Percentiles rank a stretch among this genome's conserved stretches.
phyloP scores from a whole-genome alignment of 2,113 vertebrate species.

The Hylia prasina region DNA sequence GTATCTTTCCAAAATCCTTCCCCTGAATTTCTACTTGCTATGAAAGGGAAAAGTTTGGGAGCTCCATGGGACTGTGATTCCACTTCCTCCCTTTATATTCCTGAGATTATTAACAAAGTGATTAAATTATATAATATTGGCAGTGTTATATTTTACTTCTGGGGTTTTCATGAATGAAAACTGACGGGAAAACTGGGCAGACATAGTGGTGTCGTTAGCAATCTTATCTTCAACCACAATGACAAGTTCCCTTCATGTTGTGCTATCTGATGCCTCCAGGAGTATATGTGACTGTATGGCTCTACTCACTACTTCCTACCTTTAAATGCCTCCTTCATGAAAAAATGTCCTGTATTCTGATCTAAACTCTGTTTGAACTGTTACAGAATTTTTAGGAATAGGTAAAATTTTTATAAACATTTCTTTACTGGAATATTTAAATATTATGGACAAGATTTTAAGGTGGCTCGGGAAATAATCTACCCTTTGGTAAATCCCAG shows the following conservation, averaged over 20 bases:
- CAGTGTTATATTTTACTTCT: neutral
- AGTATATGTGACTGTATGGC: rapidly evolving
- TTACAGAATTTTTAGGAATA: neutral
- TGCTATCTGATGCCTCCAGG: neutral
- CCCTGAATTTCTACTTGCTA: neutral
- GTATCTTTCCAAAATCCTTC: neutral
- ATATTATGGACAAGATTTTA: neutral
- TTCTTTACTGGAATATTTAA: neutral
- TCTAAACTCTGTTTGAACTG: neutral
- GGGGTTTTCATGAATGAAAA: neutral
- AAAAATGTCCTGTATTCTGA: neutral
- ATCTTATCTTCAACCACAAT: neutral
- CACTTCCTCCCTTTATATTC: neutral
- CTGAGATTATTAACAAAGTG: neutral
- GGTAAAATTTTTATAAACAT: neutral
- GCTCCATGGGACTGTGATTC: neutral
- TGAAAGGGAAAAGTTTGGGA: neutral
- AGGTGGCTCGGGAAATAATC: neutral
- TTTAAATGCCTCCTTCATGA: neutral
- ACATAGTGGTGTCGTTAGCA: neutral
- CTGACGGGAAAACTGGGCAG: neutral
- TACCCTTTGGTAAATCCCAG: neutral
- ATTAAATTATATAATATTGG: neutral
- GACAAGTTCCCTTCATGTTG: neutral
- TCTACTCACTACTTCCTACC: neutral